Evolutionary conservation across 2,888 invertebrate genomes (phyloP).

Genomic region (Phortica okadai): DNA sequence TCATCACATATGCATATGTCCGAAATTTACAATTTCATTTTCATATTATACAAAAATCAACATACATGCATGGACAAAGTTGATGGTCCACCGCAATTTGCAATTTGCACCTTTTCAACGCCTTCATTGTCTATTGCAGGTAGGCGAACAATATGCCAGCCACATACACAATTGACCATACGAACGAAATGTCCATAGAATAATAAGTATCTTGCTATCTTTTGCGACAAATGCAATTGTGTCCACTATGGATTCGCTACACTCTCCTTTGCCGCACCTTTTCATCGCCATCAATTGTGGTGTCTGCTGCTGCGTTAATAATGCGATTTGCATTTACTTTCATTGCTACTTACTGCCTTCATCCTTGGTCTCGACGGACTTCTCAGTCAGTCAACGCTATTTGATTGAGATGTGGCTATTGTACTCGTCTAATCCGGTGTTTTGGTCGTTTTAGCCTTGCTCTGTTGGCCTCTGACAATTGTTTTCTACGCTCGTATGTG

Average conservation of each 20-base stretch:
- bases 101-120: conserved; percentile 1
- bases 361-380: conserved; percentile 19
- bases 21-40: conserved; percentile 27
- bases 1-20: conserved; percentile 29
- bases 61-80: background rate
- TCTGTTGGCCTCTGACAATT: conserved; percentile 46
- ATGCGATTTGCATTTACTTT: conserved; percentile 74
- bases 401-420: conserved; percentile 62
- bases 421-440: conserved; percentile 50
- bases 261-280: conserved; percentile 51
- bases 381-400: conserved; percentile 46
- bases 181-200: too few species aligned
- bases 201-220: conserved; percentile 1
- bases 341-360: conserved; percentile 37
- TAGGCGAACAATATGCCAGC: background rate
- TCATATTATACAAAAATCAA: background rate
- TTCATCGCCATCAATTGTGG: conserved; percentile 46
- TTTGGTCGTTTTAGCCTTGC: conserved; percentile 31
- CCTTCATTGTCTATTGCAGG: background rate
- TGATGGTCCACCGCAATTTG: background rate
- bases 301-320: conserved; percentile 69
- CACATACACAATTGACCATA: background rate
- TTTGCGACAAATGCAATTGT: conserved; percentile 50
- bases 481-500: conserved; percentile 50
- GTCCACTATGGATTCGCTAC: conserved; percentile 62